A percentile compares a stretch with the other conserved stretches of the same genome.
These are phyloP conservation scores for Zhuqinia jingwanae DNA, from an alignment of 2,888 invertebrate species.

Conservation along the genomic window DNA sequence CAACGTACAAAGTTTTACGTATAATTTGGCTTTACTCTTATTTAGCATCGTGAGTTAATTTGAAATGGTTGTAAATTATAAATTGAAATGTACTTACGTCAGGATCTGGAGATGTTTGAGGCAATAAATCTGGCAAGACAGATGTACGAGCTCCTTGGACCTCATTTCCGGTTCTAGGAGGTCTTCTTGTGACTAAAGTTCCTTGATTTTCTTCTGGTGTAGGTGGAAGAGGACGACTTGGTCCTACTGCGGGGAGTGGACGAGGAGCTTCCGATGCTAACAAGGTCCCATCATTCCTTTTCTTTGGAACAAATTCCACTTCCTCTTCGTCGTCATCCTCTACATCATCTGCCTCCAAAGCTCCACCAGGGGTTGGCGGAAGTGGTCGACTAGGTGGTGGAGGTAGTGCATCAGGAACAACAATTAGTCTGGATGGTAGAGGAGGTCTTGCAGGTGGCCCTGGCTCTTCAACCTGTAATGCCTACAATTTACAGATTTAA, in stretches of 20 bases:
- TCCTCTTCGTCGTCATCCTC: slow-evolving; percentile 91
- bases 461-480: slow-evolving; percentile 85
- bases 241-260: slow-evolving; percentile 89
- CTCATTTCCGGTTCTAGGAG: slow-evolving; percentile 66
- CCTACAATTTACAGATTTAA: too few species aligned
- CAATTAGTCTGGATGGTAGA: slow-evolving; percentile 93
- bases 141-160: slow-evolving; percentile 88
- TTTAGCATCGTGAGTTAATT: too few species aligned
- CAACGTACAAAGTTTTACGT: neutral
- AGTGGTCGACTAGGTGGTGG: slow-evolving; percentile 87
- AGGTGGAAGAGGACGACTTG: slow-evolving; percentile 95
- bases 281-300: slow-evolving; percentile 94
- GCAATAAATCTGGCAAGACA: slow-evolving; percentile 96
- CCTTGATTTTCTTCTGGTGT: slow-evolving; percentile 90
- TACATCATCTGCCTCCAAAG: slow-evolving; percentile 80
- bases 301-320: slow-evolving; percentile 80
- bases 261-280: slow-evolving; percentile 98
- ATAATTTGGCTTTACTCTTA: too few species aligned
- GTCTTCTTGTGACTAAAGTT: slow-evolving; percentile 78
- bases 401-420: slow-evolving; percentile 93
- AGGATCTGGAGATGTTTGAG: slow-evolving; percentile 83
- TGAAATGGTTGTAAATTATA: too few species aligned
- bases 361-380: slow-evolving; percentile 76
- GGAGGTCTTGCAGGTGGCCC: slow-evolving; percentile 94
- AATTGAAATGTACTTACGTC: slow-evolving; percentile 79